phyloP scores from a whole-genome alignment of 2,113 vertebrate genomes.

The Mormoops blainvillei region DNA sequence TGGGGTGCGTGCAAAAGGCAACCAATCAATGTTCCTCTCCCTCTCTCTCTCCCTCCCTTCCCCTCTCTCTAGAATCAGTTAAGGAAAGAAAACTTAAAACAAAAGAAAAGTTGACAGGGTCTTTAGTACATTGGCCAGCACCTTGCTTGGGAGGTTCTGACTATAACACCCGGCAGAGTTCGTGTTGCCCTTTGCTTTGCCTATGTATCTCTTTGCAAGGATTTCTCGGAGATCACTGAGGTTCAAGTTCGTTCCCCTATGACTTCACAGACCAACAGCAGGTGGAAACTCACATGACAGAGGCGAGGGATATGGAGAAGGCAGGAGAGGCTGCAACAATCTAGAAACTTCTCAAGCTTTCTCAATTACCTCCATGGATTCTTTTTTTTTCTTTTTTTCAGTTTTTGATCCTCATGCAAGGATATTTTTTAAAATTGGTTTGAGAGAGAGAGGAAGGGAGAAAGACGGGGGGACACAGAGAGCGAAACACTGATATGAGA shows the following conservation, averaged over 20 bases:
- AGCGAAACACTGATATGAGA: no score
- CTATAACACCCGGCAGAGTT: accelerated
- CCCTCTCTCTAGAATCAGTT: no score
- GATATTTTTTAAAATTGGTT: no score
- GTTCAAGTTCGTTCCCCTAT: neutral
- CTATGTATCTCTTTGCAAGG: neutral
- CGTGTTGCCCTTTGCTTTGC: neutral
- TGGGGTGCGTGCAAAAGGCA: no score
- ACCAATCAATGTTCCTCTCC: no score
- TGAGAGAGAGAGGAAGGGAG: no score
- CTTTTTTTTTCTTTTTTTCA: no score
- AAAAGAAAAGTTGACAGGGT: neutral
- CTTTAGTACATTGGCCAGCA: neutral
- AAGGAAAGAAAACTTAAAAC: no score
- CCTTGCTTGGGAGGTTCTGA: neutral
- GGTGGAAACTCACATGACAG: neutral
- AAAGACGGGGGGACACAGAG: no score
- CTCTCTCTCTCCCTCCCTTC: no score
- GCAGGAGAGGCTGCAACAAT: neutral
- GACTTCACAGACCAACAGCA: neutral
- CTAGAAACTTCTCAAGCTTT: neutral
- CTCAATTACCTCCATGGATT: neutral
- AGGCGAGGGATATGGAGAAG: neutral
- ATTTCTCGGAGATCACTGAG: neutral
- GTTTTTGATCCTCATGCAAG: no score